Evolutionary conservation across 2,797 vertebrate genomes (phyloP).

Genomic region (Arctocebus calabarensis): DNA sequence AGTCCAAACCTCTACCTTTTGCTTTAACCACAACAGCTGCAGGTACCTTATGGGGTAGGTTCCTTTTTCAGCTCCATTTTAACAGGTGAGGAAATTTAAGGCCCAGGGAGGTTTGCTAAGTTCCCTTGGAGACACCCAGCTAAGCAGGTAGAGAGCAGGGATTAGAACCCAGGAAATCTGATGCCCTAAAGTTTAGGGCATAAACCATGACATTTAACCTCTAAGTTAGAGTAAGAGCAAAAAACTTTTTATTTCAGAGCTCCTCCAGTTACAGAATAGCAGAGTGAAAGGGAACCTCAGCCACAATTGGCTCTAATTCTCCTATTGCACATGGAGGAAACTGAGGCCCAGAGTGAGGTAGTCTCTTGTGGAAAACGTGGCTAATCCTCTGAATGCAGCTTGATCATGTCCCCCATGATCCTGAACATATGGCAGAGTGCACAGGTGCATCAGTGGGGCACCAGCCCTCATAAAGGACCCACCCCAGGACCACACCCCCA

Average conservation of each 20-base stretch:
- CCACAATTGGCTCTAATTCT: neutral
- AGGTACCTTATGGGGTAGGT: neutral
- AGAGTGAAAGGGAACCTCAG: neutral
- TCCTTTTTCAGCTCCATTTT: neutral
- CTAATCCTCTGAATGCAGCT: neutral
- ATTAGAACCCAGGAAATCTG: conserved; percentile 38
- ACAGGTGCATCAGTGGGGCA: neutral
- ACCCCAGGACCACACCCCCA: neutral
- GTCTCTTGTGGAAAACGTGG: neutral
- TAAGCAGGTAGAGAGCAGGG: neutral
- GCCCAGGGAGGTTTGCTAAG: neutral
- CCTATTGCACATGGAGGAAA: neutral
- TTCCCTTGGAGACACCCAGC: neutral
- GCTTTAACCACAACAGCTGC: neutral
- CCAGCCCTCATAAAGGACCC: neutral
- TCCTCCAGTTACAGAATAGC: neutral
- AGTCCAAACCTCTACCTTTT: neutral
- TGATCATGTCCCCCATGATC: neutral
- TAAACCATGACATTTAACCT: neutral
- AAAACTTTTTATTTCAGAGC: conserved; percentile 25
- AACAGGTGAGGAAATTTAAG: neutral
- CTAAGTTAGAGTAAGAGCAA: conserved; percentile 44
- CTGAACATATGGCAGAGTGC: neutral
- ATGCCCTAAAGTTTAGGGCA: neutral
- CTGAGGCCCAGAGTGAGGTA: neutral